phyloP scores from a whole-genome alignment of 2,113 vertebrate genomes.

The Gobius niger region DNA sequence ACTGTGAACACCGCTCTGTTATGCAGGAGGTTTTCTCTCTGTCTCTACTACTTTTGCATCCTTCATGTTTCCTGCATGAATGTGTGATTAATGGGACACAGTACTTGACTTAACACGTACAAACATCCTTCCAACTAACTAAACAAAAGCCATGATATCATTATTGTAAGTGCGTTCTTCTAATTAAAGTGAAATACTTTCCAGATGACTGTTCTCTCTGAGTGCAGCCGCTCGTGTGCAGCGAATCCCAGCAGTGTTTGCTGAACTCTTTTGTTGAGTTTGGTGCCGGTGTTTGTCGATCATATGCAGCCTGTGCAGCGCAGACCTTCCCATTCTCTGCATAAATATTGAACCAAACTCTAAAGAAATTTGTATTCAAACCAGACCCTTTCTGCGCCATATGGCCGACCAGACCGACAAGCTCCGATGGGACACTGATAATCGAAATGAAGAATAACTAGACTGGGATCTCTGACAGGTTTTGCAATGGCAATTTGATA shows the following conservation, averaged over 20 bases:
- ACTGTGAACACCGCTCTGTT: too few species aligned
- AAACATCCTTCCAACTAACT: too few species aligned
- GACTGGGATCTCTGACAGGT: too few species aligned
- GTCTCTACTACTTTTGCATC: too few species aligned
- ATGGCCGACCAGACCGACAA: conserved; percentile 43
- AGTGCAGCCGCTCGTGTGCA: background rate
- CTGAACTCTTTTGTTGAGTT: conserved; percentile 10
- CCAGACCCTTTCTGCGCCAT: conserved; percentile 39
- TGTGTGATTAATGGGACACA: too few species aligned
- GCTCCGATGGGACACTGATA: conserved; percentile 31
- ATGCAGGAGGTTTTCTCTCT: too few species aligned
- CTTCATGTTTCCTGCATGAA: too few species aligned
- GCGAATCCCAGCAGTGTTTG: background rate
- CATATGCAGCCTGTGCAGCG: conserved; percentile 9
- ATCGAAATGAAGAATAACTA: too few species aligned
- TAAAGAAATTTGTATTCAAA: conserved; percentile 44
- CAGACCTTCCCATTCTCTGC: conserved; percentile 3
- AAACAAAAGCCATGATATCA: too few species aligned
- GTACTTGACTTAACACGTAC: too few species aligned
- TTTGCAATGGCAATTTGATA: too few species aligned
- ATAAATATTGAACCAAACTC: conserved; percentile 8
- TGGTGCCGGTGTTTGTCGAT: conserved; percentile 33
- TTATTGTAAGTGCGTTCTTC: background rate
- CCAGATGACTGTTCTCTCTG: conserved; percentile 1
- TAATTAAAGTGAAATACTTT: background rate